Conservation (phyloP, 2,888 invertebrate species). For the Zeuzera pyrina region DNA sequence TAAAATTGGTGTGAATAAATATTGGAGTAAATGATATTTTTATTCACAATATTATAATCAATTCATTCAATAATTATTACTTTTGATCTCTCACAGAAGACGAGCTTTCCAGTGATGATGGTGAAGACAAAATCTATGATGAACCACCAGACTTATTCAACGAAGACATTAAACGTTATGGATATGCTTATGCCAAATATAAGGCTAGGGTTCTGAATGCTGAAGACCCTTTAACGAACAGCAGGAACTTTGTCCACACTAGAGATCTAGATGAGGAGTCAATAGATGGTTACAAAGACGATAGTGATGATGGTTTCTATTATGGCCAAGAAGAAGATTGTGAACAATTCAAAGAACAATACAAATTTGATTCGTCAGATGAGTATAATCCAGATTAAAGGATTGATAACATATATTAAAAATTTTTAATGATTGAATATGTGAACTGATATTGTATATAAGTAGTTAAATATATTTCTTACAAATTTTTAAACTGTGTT, state of each 20-base stretch:
- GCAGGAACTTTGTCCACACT: slow-evolving; percentile 34
- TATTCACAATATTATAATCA: slow-evolving; percentile 48
- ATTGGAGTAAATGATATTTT: slow-evolving; percentile 86
- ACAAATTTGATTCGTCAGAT: slow-evolving; percentile 33
- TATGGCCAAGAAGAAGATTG: slow-evolving; percentile 60
- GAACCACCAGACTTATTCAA: slow-evolving; percentile 40
- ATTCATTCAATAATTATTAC: slow-evolving; percentile 1
- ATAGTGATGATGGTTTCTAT: slow-evolving; percentile 59
- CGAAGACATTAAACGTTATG: slow-evolving; percentile 74
- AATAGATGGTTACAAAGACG: slow-evolving; percentile 29
- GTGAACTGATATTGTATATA: too few species aligned
- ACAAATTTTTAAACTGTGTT: too few species aligned
- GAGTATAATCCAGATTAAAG: slow-evolving; percentile 33
- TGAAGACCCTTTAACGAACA: slow-evolving; percentile 10
- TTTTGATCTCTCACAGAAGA: slow-evolving; percentile 31
- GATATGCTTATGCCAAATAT: slow-evolving; percentile 78
- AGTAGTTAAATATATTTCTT: too few species aligned
- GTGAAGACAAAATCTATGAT: slow-evolving; percentile 56
- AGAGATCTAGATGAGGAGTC: slow-evolving; percentile 19
- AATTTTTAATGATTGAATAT: too few species aligned
- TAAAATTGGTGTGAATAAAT: slow-evolving; percentile 6
- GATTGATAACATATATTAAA: too few species aligned
- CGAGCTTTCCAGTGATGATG: slow-evolving; percentile 62
- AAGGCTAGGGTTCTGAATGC: slow-evolving; percentile 61
- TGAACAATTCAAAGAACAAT: slow-evolving; percentile 44